Conservation (phyloP, 2,888 invertebrate genomes). For the Synergus japonicus region DNA sequence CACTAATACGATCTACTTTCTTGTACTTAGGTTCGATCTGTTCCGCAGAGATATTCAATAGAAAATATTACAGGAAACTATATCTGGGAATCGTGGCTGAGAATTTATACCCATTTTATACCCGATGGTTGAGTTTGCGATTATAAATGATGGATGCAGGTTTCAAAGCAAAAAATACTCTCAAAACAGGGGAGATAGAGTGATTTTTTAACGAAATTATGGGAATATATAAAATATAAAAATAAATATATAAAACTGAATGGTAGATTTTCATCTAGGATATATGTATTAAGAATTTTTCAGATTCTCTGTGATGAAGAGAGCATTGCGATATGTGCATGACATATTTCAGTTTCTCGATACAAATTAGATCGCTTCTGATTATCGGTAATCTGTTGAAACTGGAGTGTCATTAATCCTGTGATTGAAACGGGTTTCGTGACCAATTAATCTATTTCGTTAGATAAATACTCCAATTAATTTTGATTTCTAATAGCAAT, state of each 20-base stretch:
- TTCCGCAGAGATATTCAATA: not conserved
- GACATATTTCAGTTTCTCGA: not conserved
- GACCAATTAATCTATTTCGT: not conserved
- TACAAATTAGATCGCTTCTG: not conserved
- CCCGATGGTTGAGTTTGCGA: too few species aligned
- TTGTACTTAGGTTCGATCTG: conserved; percentile 8
- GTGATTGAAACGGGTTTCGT: not conserved
- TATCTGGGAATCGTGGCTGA: not conserved
- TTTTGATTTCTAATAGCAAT: not conserved
- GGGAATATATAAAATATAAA: too few species aligned
- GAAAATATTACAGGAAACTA: not conserved
- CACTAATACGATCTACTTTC: conserved; percentile 37
- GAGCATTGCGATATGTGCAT: not conserved
- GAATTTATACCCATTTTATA: too few species aligned
- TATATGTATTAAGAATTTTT: not conserved
- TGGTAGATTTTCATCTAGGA: not conserved
- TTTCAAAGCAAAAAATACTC: too few species aligned
- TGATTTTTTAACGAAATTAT: too few species aligned
- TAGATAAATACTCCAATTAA: not conserved
- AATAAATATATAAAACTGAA: too few species aligned
- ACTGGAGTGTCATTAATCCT: not conserved
- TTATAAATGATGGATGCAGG: too few species aligned
- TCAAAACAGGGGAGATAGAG: too few species aligned
- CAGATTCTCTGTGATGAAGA: not conserved
- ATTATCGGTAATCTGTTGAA: not conserved